Percentiles rank a stretch among this genome's conserved stretches.
These are phyloP conservation scores for Luidia sarsii DNA, from an alignment of 53 echinoderm and acorn worm genomes.

Conservation along the genomic window DNA sequence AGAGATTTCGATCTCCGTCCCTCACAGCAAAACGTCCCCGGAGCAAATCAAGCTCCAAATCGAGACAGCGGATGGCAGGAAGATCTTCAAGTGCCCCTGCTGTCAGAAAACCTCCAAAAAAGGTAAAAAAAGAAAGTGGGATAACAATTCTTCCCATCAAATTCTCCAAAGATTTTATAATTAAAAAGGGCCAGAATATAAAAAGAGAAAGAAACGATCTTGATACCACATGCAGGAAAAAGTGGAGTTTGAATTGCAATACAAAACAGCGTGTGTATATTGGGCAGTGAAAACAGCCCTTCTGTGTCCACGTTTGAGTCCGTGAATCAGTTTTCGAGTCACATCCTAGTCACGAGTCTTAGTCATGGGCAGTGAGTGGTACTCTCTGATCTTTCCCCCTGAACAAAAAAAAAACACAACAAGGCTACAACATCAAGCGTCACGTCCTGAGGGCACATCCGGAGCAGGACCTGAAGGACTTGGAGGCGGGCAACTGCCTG, in stretches of 20 bases:
- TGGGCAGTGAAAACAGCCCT: too few relatives aligned
- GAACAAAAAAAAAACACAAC: not conserved
- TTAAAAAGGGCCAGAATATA: too few relatives aligned
- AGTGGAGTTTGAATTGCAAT: too few relatives aligned
- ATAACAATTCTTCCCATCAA: too few relatives aligned
- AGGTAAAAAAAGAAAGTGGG: constrained; percentile 21
- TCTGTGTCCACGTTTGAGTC: too few relatives aligned
- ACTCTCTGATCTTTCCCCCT: not conserved
- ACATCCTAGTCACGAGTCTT: too few relatives aligned
- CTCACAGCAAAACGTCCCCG: not conserved
- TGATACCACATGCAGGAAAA: too few relatives aligned
- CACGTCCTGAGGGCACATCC: constrained; percentile 26
- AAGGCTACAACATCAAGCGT: constrained; percentile 43
- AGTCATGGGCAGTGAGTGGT: too few relatives aligned
- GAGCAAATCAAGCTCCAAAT: constrained; percentile 14
- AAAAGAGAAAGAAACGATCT: too few relatives aligned
- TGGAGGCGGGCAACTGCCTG: constrained; percentile 30
- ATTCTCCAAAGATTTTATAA: too few relatives aligned
- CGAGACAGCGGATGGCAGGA: constrained; percentile 10
- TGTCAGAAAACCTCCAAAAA: constrained; percentile 27
- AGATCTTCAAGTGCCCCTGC: constrained; percentile 39
- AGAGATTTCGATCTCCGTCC: not conserved
- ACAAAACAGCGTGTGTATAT: too few relatives aligned
- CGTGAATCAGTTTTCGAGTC: too few relatives aligned
- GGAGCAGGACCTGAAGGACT: constrained; percentile 16